Evolutionary conservation across 2,113 vertebrate genomes (phyloP).

Genomic region (Phalacrocorax carbo): DNA sequence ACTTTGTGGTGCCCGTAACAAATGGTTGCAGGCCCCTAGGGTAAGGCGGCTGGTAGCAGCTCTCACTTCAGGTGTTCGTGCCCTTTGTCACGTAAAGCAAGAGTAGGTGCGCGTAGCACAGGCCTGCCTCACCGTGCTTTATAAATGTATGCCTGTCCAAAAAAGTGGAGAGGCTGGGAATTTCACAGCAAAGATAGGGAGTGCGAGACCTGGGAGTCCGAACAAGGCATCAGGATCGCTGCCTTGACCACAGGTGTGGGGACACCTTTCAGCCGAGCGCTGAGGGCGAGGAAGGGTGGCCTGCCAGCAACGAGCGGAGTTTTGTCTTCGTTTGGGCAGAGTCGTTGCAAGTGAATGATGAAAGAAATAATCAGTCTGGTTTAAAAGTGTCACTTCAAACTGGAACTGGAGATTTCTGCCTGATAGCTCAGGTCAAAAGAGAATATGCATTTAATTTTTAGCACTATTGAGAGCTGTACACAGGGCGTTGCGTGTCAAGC

Average conservation of each 20-base stretch:
- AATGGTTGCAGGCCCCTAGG: rapidly evolving
- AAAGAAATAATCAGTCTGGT: neutral
- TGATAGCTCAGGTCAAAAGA: neutral
- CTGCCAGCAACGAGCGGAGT: rapidly evolving
- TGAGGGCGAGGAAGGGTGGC: neutral
- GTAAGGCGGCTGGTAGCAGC: neutral
- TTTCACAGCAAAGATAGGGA: neutral
- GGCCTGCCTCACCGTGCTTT: rapidly evolving
- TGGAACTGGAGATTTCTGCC: neutral
- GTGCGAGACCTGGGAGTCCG: rapidly evolving
- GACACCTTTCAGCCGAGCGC: rapidly evolving
- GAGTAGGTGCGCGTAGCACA: rapidly evolving
- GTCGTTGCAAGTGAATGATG: neutral
- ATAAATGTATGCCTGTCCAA: rapidly evolving
- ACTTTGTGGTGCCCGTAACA: rapidly evolving
- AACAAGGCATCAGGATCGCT: rapidly evolving
- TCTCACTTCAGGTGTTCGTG: rapidly evolving
- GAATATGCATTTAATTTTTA: neutral
- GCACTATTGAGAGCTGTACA: neutral
- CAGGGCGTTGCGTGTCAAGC: too few species aligned
- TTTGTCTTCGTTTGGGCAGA: neutral
- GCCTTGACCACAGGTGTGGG: neutral
- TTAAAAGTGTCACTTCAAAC: neutral
- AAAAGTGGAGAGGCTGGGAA: neutral
- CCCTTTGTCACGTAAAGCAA: rapidly evolving